Base-by-base conservation (phyloP, 1,140 invertebrate species). In the Calosoma granatense region DNA sequence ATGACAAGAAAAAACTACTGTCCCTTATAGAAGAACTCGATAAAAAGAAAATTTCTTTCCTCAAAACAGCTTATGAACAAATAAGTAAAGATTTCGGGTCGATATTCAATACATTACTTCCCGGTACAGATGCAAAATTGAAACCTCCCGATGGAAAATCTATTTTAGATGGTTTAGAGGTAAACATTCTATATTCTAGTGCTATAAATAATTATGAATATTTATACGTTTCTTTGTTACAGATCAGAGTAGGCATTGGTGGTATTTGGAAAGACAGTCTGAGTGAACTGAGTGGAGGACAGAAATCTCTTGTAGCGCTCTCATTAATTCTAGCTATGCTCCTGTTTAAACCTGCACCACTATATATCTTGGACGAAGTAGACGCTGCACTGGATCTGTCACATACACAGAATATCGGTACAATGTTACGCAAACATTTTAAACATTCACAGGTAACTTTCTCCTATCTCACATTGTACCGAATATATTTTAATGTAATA, bases 351-450 rank as follows among this genome's bases (percentile, higher is more conserved):
- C 97, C 97, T 2, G 97, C 97, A 12, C 97, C 97, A 1, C 78
- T 99, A 11, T 99, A 99, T 69, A 98, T 99, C 73, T 78, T 99
- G 64, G 97, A 99, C 71, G 97, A 99, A 78, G 93, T 99, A 47
- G 97, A 99, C 74, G 95, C 97, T 3, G 97, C 97, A 2, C 76
- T 99, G 1, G 97, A 99, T 78, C 81, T 98, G 20, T 96, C 92
- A 1, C 97, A 99, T 71, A 99, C 97, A 2, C 93, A 98, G 74
- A 99, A 99, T 75, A 99, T 99, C 67, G 97, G 97, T 1, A 81
- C 82, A 55, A 98, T 99, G 92, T 78, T 99, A 4, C 89, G 88
- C 66, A 83, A 83, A 23, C 94, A 98, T 74, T 99, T 99, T 68
- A 90, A 84, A 64, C 84, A 89, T 70, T 97, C 95, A 9, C 94